A percentile compares a stretch with the other conserved stretches of the same genome.
Conservation (phyloP, 2,113 vertebrate genomes). For the Pseudorasbora parva region DNA sequence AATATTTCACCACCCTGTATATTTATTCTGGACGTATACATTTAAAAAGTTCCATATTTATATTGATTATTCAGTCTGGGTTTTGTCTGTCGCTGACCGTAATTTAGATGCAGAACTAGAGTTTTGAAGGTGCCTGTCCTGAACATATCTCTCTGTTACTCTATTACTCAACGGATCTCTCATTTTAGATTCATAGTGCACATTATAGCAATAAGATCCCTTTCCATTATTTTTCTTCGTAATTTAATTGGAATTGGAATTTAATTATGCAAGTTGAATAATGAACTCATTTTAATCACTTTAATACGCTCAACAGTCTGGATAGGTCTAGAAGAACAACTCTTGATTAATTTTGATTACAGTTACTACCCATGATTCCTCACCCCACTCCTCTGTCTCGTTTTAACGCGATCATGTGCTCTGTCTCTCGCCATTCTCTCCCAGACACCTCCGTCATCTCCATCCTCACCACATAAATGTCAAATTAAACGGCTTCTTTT, state of each 20-base stretch:
- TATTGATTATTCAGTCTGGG: background rate
- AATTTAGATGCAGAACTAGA: background rate
- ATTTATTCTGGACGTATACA: background rate
- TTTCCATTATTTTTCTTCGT: slow-evolving; percentile 26
- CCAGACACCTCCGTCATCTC: slow-evolving; percentile 17
- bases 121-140: background rate
- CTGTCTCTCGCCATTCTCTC: slow-evolving; percentile 10
- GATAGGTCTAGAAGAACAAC: slow-evolving; percentile 29
- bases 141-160: background rate
- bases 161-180: background rate
- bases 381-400: slow-evolving; percentile 29
- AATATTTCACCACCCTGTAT: background rate
- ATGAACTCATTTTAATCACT: slow-evolving; percentile 41
- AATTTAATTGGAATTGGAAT: slow-evolving; percentile 39
- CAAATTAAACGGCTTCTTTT: slow-evolving; percentile 9
- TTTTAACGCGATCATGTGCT: slow-evolving; percentile 9
- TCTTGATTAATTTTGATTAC: slow-evolving; percentile 39
- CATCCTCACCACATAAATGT: slow-evolving; percentile 30
- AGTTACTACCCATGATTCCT: slow-evolving; percentile 32
- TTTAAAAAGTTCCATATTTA: background rate
- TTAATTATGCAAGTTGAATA: slow-evolving; percentile 44
- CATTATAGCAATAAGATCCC: slow-evolving; percentile 28
- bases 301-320: slow-evolving; percentile 28
- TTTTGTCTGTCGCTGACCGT: background rate
- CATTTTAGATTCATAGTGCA: slow-evolving; percentile 24